phyloP scores from a whole-genome alignment of 2,113 vertebrate species.

The Lethenteron camtschaticum region DNA sequence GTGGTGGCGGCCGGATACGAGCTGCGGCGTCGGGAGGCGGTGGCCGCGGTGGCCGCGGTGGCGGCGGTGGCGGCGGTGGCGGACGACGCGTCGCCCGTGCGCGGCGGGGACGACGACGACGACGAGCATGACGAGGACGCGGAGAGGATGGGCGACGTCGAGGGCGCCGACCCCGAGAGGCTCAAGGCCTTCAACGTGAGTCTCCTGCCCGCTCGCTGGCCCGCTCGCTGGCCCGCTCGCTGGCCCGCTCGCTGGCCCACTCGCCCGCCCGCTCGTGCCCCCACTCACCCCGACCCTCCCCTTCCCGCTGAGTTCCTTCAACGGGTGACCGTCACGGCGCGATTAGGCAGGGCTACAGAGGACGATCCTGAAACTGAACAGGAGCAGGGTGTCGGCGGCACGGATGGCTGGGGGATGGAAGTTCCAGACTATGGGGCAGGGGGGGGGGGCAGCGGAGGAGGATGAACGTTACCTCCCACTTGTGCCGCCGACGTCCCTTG shows the following conservation, averaged over 20 bases:
- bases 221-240: not conserved
- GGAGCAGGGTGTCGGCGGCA: too few relatives aligned
- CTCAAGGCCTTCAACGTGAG: conserved; percentile 2
- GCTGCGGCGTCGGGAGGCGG: not conserved
- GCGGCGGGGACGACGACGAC: not conserved
- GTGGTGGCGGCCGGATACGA: not conserved
- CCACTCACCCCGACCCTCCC: too few relatives aligned
- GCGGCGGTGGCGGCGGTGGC: not conserved
- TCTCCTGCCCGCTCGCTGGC: not conserved
- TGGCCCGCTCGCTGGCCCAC: not conserved
- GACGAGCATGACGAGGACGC: conserved; percentile 2
- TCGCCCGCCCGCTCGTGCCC: too few relatives aligned
- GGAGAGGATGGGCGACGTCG: not conserved
- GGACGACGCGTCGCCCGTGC: not conserved
- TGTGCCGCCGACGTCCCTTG: too few relatives aligned
- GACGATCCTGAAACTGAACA: too few relatives aligned
- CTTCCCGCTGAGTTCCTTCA: too few relatives aligned
- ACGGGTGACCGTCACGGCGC: too few relatives aligned
- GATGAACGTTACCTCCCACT: too few relatives aligned
- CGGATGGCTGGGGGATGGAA: too few relatives aligned
- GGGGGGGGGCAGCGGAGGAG: too few relatives aligned
- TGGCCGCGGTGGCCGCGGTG: not conserved
- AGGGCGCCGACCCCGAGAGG: conserved; percentile 1
- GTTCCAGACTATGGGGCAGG: too few relatives aligned
- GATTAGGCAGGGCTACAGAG: too few relatives aligned